Conservation (phyloP, 2,797 vertebrate species). For the Tokudaia tokunoshimensis region DNA sequence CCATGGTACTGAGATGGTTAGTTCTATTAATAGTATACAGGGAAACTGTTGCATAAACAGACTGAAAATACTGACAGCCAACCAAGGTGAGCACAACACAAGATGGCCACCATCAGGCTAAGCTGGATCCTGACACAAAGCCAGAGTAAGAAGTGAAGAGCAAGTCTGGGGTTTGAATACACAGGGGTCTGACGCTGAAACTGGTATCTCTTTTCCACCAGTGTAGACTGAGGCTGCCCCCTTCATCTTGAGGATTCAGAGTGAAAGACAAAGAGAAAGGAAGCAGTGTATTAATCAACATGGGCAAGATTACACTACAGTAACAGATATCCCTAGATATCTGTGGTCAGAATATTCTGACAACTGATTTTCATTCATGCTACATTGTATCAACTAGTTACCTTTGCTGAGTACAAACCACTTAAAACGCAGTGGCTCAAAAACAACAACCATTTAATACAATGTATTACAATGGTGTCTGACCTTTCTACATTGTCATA, state of each 20-base stretch:
- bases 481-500: not conserved
- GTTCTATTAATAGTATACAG: not conserved
- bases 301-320: not conserved
- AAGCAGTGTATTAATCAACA: not conserved
- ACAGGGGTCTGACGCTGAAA: not conserved
- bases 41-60: not conserved
- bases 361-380: not conserved
- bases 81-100: not conserved
- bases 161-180: conserved; percentile 10
- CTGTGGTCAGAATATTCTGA: not conserved
- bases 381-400: not conserved
- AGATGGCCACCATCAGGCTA: not conserved
- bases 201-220: not conserved
- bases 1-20: not conserved
- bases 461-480: not conserved
- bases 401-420: not conserved
- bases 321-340: not conserved
- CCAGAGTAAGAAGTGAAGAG: not conserved
- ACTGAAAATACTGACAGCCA: not conserved
- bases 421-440: not conserved
- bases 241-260: not conserved
- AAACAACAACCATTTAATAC: not conserved
- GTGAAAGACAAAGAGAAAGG: not conserved
- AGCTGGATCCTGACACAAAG: not conserved
- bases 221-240: not conserved